Conservation (phyloP, 2,113 vertebrate genomes). For the Lepidothrix coronata region DNA sequence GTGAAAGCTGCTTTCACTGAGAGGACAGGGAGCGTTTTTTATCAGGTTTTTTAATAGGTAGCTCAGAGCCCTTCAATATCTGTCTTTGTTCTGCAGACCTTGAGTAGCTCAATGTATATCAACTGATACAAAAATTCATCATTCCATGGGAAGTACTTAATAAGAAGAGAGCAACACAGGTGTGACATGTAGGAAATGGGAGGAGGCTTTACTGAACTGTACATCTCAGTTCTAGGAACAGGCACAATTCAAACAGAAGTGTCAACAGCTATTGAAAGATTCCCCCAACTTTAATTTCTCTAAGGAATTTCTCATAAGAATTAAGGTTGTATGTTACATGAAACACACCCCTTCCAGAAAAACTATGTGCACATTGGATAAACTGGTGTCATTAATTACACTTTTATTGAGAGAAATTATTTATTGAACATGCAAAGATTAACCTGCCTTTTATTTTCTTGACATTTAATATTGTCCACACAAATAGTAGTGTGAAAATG, state of each 20-base stretch:
- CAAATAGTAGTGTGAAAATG: not conserved
- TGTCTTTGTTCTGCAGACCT: not conserved
- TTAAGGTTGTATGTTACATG: not conserved
- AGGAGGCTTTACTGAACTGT: not conserved
- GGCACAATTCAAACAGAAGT: not conserved
- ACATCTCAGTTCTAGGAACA: not conserved
- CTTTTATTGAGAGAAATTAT: not conserved
- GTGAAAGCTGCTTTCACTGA: not conserved
- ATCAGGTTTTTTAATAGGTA: not conserved
- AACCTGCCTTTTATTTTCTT: not conserved
- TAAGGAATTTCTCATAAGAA: not conserved
- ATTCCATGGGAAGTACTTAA: not conserved
- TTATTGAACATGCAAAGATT: not conserved
- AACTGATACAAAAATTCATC: not conserved
- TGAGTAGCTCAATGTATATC: accelerated
- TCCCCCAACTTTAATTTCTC: not conserved
- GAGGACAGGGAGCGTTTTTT: accelerated
- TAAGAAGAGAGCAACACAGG: accelerated
- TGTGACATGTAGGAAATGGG: accelerated
- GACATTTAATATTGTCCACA: not conserved
- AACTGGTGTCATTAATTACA: not conserved
- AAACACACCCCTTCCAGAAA: not conserved
- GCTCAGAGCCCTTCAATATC: not conserved
- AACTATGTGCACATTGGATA: not conserved
- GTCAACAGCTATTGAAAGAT: not conserved